phyloP scores from a whole-genome alignment of 2,113 vertebrate genomes.

The Gallinago paraguaiae region DNA sequence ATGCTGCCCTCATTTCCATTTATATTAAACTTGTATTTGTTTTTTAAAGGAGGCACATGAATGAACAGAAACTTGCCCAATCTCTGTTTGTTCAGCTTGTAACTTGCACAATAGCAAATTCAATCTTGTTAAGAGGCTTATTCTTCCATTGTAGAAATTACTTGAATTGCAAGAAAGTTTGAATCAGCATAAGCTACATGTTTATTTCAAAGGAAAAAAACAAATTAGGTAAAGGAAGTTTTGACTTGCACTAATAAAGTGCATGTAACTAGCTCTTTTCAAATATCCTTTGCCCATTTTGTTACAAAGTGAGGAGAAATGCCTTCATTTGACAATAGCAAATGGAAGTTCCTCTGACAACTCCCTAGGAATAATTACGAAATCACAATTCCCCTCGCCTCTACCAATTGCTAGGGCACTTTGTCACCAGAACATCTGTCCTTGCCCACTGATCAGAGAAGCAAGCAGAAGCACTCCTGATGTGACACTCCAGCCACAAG shows the following conservation, averaged over 20 bases:
- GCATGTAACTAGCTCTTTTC: conserved; percentile 37
- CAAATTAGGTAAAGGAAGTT: background rate
- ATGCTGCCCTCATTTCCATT: conserved; percentile 82
- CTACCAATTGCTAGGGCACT: background rate
- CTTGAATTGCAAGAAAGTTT: conserved; percentile 72
- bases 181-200: conserved; percentile 47
- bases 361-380: background rate
- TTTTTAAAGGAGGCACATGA: conserved; percentile 78
- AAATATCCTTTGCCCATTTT: conserved; percentile 41
- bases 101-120: conserved; percentile 78
- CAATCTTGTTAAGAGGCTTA: conserved; percentile 80
- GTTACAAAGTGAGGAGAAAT: conserved; percentile 6
- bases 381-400: background rate
- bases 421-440: background rate
- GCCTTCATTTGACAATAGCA: conserved; percentile 2
- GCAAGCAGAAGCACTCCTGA: rapidly evolving
- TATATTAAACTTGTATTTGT: conserved; percentile 85
- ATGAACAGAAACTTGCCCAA: conserved; percentile 76
- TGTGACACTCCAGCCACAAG: background rate
- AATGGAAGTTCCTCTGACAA: conserved; percentile 12
- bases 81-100: conserved; percentile 85
- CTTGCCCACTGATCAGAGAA: background rate
- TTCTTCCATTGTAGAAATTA: conserved; percentile 67
- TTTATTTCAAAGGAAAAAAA: conserved; percentile 26
- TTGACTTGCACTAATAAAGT: conserved; percentile 48